These are phyloP conservation scores for Coelopa frigida DNA, from an alignment of 1,140 invertebrate genomes.

Conservation along the genomic window DNA sequence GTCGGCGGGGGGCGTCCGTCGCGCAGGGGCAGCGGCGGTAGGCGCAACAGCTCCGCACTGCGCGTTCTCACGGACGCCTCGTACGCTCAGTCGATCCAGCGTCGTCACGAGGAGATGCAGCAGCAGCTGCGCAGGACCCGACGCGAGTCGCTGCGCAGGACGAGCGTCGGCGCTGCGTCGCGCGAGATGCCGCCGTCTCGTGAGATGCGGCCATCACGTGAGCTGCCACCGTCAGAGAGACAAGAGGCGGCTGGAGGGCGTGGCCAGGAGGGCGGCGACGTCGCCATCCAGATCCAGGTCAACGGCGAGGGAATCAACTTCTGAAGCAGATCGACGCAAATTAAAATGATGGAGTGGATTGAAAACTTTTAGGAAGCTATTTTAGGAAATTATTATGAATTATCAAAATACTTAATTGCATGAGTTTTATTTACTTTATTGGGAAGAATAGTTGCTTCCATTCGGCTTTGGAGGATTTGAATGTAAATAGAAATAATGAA, in stretches of 20 bases:
- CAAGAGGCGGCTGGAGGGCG: neutral
- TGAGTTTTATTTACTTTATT: too few species aligned
- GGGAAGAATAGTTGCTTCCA: too few species aligned
- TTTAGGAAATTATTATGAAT: too few species aligned
- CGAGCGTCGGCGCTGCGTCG: neutral
- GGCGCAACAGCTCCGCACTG: slow-evolving; percentile 19
- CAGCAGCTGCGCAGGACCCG: neutral
- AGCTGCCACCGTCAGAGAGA: neutral
- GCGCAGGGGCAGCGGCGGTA: slow-evolving; percentile 7
- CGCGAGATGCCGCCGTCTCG: slow-evolving; percentile 1
- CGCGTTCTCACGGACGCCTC: slow-evolving; percentile 29
- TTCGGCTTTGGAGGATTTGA: too few species aligned
- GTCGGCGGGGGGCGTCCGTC: neutral
- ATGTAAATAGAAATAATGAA: neutral
- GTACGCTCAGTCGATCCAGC: slow-evolving; percentile 31
- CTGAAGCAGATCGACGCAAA: too few species aligned
- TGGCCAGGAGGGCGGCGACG: slow-evolving; percentile 1
- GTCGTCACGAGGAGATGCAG: too few species aligned
- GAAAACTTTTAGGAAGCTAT: too few species aligned
- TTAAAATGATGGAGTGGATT: slow-evolving; percentile 5
- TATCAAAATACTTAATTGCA: too few species aligned
- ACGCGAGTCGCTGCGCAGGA: neutral
- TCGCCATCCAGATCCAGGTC: slow-evolving; percentile 32
- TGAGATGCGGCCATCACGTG: neutral
- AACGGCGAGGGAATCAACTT: slow-evolving; percentile 32